These are phyloP conservation scores for Herpetotheres cachinnans DNA, from an alignment of 2,113 vertebrate genomes.

Conservation along the genomic window DNA sequence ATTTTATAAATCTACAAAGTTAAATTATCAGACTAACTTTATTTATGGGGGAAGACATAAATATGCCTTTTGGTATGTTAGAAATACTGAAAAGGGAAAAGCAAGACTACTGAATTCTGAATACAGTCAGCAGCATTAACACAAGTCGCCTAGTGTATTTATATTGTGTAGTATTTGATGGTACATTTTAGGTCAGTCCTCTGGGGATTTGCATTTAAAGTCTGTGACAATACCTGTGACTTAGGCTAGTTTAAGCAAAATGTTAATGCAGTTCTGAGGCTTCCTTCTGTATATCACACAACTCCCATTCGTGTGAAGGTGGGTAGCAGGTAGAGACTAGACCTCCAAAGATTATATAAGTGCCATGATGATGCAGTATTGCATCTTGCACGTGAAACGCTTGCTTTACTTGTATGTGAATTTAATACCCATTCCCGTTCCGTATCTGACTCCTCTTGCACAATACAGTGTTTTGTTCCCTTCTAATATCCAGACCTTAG, in stretches of 20 bases:
- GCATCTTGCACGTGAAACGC: background rate
- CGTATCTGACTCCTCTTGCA: background rate
- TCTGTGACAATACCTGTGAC: background rate
- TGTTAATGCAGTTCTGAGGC: background rate
- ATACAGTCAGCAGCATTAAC: background rate
- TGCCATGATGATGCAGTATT: background rate
- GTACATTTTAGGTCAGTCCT: background rate
- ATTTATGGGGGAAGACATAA: slow-evolving; percentile 12
- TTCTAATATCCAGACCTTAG: background rate
- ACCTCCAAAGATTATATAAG: background rate
- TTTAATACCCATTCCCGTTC: background rate
- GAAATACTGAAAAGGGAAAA: slow-evolving; percentile 18
- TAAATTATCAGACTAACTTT: slow-evolving; percentile 48
- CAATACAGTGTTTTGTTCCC: background rate
- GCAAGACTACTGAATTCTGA: slow-evolving; percentile 20
- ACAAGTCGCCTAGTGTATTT: background rate
- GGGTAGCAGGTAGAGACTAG: slow-evolving; percentile 6
- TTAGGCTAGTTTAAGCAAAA: background rate
- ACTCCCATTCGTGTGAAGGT: background rate
- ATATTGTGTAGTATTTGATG: background rate
- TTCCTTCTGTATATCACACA: background rate
- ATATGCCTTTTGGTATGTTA: slow-evolving; percentile 11
- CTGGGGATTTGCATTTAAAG: slow-evolving; percentile 33
- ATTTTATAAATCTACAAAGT: slow-evolving; percentile 46
- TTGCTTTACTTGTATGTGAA: background rate